These are phyloP conservation scores for Tenualosa ilisha DNA, from an alignment of 2,797 vertebrate species.

Conservation along the genomic window DNA sequence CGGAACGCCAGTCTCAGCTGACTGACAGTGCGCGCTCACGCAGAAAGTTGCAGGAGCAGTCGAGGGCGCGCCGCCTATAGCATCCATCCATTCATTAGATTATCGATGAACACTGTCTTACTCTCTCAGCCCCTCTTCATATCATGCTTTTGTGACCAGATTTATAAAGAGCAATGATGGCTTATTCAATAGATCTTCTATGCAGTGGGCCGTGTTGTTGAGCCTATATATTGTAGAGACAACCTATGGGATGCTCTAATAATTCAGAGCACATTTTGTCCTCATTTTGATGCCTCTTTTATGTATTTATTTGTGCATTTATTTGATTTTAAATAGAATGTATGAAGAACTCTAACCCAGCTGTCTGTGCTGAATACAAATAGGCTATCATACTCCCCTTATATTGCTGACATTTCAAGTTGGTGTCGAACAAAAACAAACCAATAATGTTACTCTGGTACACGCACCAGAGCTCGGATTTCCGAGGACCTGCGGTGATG, in stretches of 20 bases:
- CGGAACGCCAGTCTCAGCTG: conserved; percentile 17
- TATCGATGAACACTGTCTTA: neutral
- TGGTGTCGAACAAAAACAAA: conserved; percentile 13
- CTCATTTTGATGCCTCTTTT: neutral
- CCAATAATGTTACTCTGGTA: conserved; percentile 7
- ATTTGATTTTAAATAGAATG: neutral
- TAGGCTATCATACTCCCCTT: neutral
- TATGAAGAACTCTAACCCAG: neutral
- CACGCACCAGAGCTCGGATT: neutral
- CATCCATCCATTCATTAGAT: neutral
- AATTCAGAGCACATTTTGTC: too few relatives aligned
- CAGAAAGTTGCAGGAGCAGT: conserved; percentile 27
- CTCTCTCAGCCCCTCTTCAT: neutral
- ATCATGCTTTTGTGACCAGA: neutral
- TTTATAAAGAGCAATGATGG: neutral
- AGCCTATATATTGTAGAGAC: neutral
- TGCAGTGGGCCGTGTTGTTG: neutral
- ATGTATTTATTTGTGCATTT: too few relatives aligned
- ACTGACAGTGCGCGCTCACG: conserved; percentile 27
- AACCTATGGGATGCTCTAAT: neutral
- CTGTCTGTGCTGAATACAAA: neutral
- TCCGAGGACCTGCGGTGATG: conserved; percentile 7
- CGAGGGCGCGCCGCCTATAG: neutral
- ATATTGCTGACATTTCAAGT: conserved; percentile 10
- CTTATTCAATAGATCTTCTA: neutral